Percentiles rank a stretch among this genome's conserved stretches.
Evolutionary conservation across 64 coral and sea anemone genomes (phyloP).

Genomic region (Pachyseris speciosa): DNA sequence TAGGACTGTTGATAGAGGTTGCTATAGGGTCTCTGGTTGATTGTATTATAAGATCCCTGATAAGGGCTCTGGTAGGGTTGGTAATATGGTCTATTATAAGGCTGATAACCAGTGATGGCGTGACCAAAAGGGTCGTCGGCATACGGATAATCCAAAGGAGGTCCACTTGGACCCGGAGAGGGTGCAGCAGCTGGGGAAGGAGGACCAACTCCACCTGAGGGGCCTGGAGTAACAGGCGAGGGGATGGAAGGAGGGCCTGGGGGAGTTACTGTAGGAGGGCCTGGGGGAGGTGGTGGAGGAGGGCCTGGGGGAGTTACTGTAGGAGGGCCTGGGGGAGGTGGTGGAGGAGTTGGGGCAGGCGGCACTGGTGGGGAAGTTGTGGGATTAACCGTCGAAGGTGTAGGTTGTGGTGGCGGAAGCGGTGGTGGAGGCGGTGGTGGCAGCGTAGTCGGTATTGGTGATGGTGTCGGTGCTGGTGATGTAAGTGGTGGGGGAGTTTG

Average conservation of each 20-base stretch:
- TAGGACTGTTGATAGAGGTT: background rate
- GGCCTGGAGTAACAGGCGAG: background rate
- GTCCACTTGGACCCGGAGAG: background rate
- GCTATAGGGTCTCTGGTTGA: background rate
- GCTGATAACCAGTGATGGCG: background rate
- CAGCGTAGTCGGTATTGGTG: background rate
- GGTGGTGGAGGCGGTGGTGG: background rate
- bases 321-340: background rate
- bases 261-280: background rate
- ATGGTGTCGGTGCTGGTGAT: background rate
- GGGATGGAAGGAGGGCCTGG: background rate
- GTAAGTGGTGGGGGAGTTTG: background rate
- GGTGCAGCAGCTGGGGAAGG: background rate
- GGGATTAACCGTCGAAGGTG: no score
- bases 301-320: background rate
- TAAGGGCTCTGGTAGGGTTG: background rate
- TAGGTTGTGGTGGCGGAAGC: background rate
- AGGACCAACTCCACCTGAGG: background rate
- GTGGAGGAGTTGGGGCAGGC: background rate
- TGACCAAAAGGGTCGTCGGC: background rate
- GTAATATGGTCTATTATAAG: background rate
- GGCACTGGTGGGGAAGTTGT: background rate
- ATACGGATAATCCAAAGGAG: conserved; percentile 35
- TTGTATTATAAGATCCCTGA: background rate
- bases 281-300: background rate